Conservation (phyloP, 2,888 invertebrate species). For the Laspeyria flexula region DNA sequence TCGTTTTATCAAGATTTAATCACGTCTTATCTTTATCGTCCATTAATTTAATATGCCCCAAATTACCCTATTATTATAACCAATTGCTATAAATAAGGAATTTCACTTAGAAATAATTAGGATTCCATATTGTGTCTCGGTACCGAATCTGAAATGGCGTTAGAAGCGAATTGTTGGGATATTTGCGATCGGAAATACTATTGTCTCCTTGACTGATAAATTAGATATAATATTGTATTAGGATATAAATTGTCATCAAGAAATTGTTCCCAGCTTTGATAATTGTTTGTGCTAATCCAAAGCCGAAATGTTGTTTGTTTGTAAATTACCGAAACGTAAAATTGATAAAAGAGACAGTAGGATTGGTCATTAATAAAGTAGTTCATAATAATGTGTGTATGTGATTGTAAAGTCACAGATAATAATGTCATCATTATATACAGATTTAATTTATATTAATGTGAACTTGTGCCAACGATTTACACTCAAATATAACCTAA, state of each 20-base stretch:
- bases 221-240: conserved; percentile 13
- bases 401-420: no score
- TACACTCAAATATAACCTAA: neutral
- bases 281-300: no score
- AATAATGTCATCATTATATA: neutral
- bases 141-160: conserved; percentile 29
- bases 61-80: neutral
- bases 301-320: no score
- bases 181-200: conserved; percentile 27
- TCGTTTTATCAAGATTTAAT: conserved; percentile 1
- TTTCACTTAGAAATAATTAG: conserved; percentile 28
- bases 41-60: neutral
- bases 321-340: no score
- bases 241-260: neutral
- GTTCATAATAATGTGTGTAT: no score
- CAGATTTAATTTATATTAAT: neutral
- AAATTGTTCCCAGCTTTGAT: neutral
- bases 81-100: conserved; percentile 9
- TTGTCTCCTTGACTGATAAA: conserved; percentile 15
- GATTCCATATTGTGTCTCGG: conserved; percentile 29
- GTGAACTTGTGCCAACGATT: neutral
- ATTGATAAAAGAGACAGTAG: no score
- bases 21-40: neutral
- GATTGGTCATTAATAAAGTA: no score
- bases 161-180: conserved; percentile 36